Conservation (phyloP, 1,140 invertebrate genomes). For the Lethrus apterus region DNA sequence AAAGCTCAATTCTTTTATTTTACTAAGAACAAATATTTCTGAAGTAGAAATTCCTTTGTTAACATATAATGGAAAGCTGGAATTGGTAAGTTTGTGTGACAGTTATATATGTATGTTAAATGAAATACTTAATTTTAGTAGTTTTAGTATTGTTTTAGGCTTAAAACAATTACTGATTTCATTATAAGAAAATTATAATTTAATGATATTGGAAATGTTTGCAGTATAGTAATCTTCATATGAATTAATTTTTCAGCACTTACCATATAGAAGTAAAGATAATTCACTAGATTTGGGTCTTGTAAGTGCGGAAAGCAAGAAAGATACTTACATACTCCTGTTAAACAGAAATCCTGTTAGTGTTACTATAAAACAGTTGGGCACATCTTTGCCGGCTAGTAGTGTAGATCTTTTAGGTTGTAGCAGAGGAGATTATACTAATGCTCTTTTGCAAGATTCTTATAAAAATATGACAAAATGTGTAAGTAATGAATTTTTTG, state of each 20-base stretch:
- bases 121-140: too few relatives aligned
- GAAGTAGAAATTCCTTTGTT: constrained; percentile 59
- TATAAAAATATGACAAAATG: constrained; percentile 45
- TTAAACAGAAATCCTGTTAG: constrained; percentile 70
- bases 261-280: constrained; percentile 44
- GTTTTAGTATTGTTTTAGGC: too few relatives aligned
- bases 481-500: constrained; percentile 31
- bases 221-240: constrained; percentile 1
- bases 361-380: constrained; percentile 58
- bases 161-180: too few relatives aligned
- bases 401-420: constrained; percentile 62
- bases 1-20: constrained; percentile 57
- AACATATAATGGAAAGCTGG: constrained; percentile 68
- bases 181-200: too few relatives aligned
- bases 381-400: constrained; percentile 60
- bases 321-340: constrained; percentile 63
- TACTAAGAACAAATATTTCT: constrained; percentile 68
- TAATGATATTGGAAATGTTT: too few relatives aligned
- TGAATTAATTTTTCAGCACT: constrained; percentile 39
- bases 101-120: background rate
- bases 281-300: constrained; percentile 68
- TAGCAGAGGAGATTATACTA: constrained; percentile 52
- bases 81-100: constrained; percentile 43
- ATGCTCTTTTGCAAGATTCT: constrained; percentile 43
- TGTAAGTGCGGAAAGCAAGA: constrained; percentile 59